These are phyloP conservation scores for Emys orbicularis DNA, from an alignment of 2,797 vertebrate genomes.

Conservation along the genomic window DNA sequence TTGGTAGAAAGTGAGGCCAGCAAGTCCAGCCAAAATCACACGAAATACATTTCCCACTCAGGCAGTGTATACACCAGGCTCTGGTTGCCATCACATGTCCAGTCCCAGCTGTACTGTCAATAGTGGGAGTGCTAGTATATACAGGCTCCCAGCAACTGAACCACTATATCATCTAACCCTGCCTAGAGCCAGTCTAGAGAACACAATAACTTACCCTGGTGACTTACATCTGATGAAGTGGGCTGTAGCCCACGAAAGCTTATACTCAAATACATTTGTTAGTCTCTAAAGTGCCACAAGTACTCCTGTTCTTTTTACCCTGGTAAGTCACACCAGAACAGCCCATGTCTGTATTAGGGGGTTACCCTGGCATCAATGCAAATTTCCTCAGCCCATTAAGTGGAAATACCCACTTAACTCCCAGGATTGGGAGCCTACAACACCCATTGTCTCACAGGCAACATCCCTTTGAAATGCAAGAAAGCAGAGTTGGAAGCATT, in stretches of 20 bases:
- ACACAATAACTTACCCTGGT: background rate
- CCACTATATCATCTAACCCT: background rate
- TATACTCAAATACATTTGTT: too few species aligned
- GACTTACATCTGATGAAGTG: too few species aligned
- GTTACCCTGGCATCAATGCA: background rate
- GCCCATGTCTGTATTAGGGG: background rate
- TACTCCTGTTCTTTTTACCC: background rate
- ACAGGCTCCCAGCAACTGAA: too few species aligned
- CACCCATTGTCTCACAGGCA: conserved; percentile 8
- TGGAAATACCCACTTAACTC: conserved; percentile 14
- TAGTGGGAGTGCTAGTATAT: background rate
- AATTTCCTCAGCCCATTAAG: background rate
- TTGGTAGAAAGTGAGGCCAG: background rate
- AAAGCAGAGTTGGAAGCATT: background rate
- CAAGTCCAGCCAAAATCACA: background rate
- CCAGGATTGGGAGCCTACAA: background rate
- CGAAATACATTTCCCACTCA: too few species aligned
- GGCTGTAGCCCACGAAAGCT: too few species aligned
- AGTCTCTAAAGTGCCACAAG: too few species aligned
- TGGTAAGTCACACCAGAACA: background rate
- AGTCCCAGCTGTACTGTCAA: background rate
- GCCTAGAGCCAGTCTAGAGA: background rate
- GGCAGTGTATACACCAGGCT: background rate
- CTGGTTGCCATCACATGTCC: background rate
- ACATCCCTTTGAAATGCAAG: conserved; percentile 9